Conservation (phyloP, 1,140 invertebrate species). For the Calliphora vicina region DNA sequence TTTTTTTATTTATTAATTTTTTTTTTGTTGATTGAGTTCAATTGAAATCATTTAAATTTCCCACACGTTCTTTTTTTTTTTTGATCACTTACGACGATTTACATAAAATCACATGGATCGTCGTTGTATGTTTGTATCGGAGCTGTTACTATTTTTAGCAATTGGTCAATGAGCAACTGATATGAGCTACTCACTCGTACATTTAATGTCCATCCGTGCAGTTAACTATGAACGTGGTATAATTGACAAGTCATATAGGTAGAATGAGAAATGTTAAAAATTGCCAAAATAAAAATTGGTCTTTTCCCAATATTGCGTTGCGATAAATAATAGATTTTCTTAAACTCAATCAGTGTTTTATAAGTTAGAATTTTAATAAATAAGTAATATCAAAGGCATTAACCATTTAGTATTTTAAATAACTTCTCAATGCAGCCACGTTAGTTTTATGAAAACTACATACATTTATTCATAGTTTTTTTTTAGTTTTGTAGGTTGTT, state of each 20-base stretch:
- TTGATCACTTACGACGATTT: background rate
- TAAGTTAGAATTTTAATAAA: no score
- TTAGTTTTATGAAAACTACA: no score
- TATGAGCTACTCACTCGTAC: background rate
- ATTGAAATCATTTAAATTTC: background rate
- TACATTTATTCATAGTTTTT: background rate
- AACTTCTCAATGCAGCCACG: no score
- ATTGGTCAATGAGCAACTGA: constrained; percentile 5
- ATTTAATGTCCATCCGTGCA: background rate
- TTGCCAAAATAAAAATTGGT: no score
- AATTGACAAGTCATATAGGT: no score
- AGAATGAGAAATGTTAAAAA: no score
- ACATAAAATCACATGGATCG: background rate
- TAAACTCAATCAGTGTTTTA: no score
- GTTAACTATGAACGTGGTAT: background rate
- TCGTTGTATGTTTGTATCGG: background rate
- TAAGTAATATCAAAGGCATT: no score
- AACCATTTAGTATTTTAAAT: no score
- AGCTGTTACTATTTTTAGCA: background rate
- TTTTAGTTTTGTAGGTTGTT: background rate
- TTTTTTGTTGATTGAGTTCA: background rate
- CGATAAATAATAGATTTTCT: no score
- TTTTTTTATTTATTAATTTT: background rate
- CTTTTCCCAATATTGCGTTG: no score
- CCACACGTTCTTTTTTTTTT: background rate